A percentile compares a stretch with the other conserved stretches of the same genome.
phyloP scores from a whole-genome alignment of 1,140 invertebrate genomes.

The Maniola jurtina region DNA sequence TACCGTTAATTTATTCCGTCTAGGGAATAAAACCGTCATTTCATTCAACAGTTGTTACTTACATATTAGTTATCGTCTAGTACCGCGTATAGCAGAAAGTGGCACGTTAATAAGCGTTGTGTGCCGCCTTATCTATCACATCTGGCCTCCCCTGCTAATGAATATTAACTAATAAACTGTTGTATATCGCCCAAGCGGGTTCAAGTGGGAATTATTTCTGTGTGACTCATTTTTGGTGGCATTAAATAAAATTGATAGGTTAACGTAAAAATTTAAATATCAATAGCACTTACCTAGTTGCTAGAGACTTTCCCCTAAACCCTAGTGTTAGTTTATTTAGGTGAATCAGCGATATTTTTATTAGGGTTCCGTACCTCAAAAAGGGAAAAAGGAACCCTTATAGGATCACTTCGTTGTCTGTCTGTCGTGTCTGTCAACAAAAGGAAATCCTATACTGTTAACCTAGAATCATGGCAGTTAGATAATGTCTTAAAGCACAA shows the following conservation, averaged over 20 bases:
- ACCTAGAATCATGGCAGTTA: too few relatives aligned
- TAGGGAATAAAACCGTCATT: not conserved
- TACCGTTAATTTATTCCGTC: too few relatives aligned
- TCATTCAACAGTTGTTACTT: constrained; percentile 13
- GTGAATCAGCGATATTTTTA: too few relatives aligned
- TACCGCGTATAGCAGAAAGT: not conserved
- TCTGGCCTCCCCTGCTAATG: constrained; percentile 59
- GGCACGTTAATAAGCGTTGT: constrained; percentile 45
- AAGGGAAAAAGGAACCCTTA: too few relatives aligned
- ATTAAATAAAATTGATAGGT: constrained; percentile 16
- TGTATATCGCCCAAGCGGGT: constrained; percentile 30
- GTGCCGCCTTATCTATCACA: constrained; percentile 47
- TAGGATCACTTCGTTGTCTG: too few relatives aligned
- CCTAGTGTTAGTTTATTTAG: too few relatives aligned
- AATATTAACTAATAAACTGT: constrained; percentile 69
- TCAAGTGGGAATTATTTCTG: constrained; percentile 44
- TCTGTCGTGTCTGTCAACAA: too few relatives aligned
- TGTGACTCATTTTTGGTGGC: constrained; percentile 49
- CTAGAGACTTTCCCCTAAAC: too few relatives aligned
- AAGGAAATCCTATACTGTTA: too few relatives aligned
- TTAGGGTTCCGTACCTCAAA: too few relatives aligned
- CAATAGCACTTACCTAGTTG: not conserved
- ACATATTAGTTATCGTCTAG: constrained; percentile 6
- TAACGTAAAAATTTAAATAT: constrained; percentile 12
- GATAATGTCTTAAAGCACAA: too few relatives aligned